Conservation (phyloP, 2,797 vertebrate species). For the Steatocranus sp. region DNA sequence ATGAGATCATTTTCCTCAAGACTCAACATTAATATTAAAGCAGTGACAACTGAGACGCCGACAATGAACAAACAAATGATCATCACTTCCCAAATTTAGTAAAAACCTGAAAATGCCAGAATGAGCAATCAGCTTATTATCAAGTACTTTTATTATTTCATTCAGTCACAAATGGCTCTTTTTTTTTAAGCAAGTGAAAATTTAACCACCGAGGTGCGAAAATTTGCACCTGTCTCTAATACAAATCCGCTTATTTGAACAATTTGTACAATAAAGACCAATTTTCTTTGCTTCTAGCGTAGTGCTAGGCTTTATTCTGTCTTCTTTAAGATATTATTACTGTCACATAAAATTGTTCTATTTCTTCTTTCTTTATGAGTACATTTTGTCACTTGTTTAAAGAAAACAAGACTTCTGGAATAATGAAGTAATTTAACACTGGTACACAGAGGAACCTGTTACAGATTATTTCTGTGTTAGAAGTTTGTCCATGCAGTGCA, state of each 20-base stretch:
- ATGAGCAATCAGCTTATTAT: constrained; percentile 1
- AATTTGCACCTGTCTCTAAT: background rate
- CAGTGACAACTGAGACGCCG: background rate
- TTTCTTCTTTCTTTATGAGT: background rate
- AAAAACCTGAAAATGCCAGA: background rate
- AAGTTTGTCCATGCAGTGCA: background rate
- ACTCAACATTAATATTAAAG: constrained; percentile 22
- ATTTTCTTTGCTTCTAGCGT: background rate
- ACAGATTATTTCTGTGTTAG: background rate
- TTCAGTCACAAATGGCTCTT: background rate
- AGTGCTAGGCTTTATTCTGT: background rate
- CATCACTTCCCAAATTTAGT: background rate
- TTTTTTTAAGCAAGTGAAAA: background rate
- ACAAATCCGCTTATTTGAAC: background rate
- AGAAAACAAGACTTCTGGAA: background rate
- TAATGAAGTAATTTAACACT: background rate
- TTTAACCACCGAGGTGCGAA: background rate
- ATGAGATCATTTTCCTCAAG: constrained; percentile 14
- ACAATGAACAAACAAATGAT: constrained; percentile 15
- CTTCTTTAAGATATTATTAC: background rate
- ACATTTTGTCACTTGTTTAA: background rate
- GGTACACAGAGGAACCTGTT: background rate
- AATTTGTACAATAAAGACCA: background rate
- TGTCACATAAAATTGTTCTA: background rate
- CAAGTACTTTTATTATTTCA: background rate